These are phyloP conservation scores for Galerucella pusilla DNA, from an alignment of 2,888 invertebrate species.

Conservation along the genomic window DNA sequence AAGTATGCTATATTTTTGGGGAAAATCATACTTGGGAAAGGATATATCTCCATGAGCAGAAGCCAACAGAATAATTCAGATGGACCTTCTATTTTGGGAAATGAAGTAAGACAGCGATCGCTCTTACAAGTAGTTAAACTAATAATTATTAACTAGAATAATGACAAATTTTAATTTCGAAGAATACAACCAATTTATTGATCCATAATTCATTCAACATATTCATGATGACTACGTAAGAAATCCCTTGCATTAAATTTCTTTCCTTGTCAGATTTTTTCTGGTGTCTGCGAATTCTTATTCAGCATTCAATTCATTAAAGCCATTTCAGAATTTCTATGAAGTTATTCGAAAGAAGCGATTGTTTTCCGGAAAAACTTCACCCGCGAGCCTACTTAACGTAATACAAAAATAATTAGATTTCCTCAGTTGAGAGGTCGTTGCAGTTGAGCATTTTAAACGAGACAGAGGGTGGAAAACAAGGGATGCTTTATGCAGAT, in stretches of 20 bases:
- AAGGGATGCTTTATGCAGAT: conserved; percentile 9
- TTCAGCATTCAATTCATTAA: conserved; percentile 37
- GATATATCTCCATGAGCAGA: too few relatives aligned
- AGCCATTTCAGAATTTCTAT: conserved; percentile 29
- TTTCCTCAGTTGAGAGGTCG: conserved; percentile 43
- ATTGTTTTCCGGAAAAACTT: conserved; percentile 41
- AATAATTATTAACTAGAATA: too few relatives aligned
- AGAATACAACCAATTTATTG: neutral
- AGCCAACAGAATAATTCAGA: too few relatives aligned
- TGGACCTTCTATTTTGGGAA: too few relatives aligned
- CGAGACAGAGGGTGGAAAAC: conserved; percentile 17
- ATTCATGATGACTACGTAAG: neutral
- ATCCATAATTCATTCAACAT: neutral
- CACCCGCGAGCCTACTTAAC: conserved; percentile 49
- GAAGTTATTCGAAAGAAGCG: conserved; percentile 21
- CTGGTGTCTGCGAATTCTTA: conserved; percentile 19
- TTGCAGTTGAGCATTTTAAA: conserved; percentile 32
- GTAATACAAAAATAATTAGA: conserved; percentile 53
- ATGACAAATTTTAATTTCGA: too few relatives aligned
- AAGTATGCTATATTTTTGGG: too few relatives aligned
- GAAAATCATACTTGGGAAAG: too few relatives aligned
- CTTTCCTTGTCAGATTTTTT: neutral
- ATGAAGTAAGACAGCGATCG: too few relatives aligned
- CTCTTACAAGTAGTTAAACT: too few relatives aligned
- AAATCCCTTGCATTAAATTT: neutral